A percentile compares a stretch with the other conserved stretches of the same genome.
These are phyloP conservation scores for Stegastes partitus DNA, from an alignment of 2,113 vertebrate species.

Conservation along the genomic window DNA sequence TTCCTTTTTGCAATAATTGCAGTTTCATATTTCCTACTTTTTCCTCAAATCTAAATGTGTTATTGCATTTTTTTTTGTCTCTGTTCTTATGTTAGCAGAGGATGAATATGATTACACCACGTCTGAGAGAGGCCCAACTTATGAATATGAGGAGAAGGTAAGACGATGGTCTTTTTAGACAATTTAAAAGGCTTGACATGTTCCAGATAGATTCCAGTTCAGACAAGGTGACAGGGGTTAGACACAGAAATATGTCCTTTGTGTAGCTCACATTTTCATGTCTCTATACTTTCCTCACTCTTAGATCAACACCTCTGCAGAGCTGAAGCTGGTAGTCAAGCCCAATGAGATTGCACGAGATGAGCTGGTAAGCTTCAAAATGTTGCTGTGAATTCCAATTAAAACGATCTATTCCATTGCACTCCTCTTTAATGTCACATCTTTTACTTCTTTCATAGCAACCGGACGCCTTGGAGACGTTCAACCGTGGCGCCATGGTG, in stretches of 20 bases:
- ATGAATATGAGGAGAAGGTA: conserved; percentile 88
- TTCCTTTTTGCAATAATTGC: background rate
- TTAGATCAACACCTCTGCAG: conserved; percentile 87
- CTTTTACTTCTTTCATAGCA: conserved; percentile 75
- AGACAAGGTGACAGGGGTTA: background rate
- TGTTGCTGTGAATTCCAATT: background rate
- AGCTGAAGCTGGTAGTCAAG: conserved; percentile 89
- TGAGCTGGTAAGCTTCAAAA: conserved; percentile 82
- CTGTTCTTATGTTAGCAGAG: conserved; percentile 59
- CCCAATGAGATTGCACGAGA: conserved; percentile 90
- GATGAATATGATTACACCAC: conserved; percentile 88
- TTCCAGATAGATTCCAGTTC: background rate
- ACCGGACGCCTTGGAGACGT: conserved; percentile 88
- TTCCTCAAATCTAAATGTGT: background rate
- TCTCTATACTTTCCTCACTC: background rate
- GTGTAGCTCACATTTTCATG: background rate
- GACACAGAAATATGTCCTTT: background rate
- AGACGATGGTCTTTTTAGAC: background rate
- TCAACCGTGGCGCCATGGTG: conserved; percentile 90
- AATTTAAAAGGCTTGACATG: background rate
- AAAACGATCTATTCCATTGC: background rate
- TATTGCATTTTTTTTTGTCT: conserved; percentile 19
- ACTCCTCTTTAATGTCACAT: background rate
- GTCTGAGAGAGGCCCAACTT: conserved; percentile 84
- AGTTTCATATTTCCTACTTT: background rate